These are phyloP conservation scores for Strix uralensis DNA, from an alignment of 2,113 vertebrate genomes.

Conservation along the genomic window DNA sequence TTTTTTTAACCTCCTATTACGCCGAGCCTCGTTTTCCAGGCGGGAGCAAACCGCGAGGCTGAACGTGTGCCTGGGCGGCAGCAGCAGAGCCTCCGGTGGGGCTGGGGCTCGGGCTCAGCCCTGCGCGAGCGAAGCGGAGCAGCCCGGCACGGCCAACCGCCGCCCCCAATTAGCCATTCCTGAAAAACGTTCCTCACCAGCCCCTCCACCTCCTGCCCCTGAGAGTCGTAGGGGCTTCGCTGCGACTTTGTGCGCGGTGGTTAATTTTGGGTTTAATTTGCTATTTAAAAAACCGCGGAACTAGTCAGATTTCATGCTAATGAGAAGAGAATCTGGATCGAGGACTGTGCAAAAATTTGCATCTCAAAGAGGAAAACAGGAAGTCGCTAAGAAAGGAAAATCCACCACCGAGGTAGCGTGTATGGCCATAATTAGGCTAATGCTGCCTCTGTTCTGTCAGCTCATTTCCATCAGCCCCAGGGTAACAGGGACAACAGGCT, in stretches of 20 bases:
- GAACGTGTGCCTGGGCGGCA: rapidly evolving
- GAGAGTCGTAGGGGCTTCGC: not conserved
- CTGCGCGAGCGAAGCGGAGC: not conserved
- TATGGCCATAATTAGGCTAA: slow-evolving; percentile 57
- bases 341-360: slow-evolving; percentile 68
- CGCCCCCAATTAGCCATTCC: not conserved
- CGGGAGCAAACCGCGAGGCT: not conserved
- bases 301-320: slow-evolving; percentile 68
- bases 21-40: not conserved
- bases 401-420: slow-evolving; percentile 7
- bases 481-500: not conserved
- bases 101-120: not conserved
- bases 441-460: slow-evolving; percentile 44
- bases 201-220: not conserved
- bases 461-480: slow-evolving; percentile 35
- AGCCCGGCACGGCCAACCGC: not conserved
- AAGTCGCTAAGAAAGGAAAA: slow-evolving; percentile 54
- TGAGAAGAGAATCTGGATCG: slow-evolving; percentile 62
- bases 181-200: not conserved
- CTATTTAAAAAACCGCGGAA: slow-evolving; percentile 46
- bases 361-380: slow-evolving; percentile 70
- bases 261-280: not conserved
- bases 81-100: not conserved
- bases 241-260: not conserved
- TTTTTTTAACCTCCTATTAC: not conserved